Base-by-base conservation (phyloP, 2,113 vertebrate species). In the Syrrhaptes paradoxus region DNA sequence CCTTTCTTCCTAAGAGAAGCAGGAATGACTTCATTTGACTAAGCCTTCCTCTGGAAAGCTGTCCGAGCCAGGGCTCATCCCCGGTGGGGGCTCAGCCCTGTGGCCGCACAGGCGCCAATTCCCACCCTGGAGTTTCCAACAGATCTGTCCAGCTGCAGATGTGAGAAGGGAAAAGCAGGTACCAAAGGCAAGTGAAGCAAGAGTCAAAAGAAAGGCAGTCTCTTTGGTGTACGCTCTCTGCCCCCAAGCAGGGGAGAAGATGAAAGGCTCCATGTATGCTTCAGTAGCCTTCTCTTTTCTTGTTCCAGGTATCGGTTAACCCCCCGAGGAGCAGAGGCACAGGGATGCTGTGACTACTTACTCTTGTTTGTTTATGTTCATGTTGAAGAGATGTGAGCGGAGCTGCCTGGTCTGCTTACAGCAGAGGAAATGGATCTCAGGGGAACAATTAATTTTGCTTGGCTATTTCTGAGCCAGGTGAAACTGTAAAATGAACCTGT, bases 391-490 rank as follows among this genome's bases (percentile, higher is more conserved):
- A 28, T 22, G 92, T 72, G 87, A 80, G 59, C 21, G 2, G 67
- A 77, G 77, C 87, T 93, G 91, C 54, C 62, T 49, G 76, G 21
- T 79, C 88, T 95, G 91, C 84, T 95, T 68, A 76, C 3, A 1
- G 95, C 92, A 78, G 74, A 92, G 85, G 85, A 92, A 86, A 52
- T 66, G 34, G 54, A 49, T 94, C 96, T 95, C 85, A 13, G 61
- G 95, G 92, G 95, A 71, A 80, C 91, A 72, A 71, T 90, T 96
- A 81, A 91, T 93, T 93, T 80, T 80, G 43, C 92, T 74, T 49
- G 85, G 72, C 79, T 97, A 49, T 94, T 92, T 93, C 82, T 45
- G 82, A 88, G 85, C 79, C 88, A 78, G 85, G 93, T 96, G 92
- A 93, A 95, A 36, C 68, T 1, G 0, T 88, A 67, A 79, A 88